Evolutionary conservation across 2,113 vertebrate species (phyloP).

Genomic region (Grammatotria lemairii): DNA sequence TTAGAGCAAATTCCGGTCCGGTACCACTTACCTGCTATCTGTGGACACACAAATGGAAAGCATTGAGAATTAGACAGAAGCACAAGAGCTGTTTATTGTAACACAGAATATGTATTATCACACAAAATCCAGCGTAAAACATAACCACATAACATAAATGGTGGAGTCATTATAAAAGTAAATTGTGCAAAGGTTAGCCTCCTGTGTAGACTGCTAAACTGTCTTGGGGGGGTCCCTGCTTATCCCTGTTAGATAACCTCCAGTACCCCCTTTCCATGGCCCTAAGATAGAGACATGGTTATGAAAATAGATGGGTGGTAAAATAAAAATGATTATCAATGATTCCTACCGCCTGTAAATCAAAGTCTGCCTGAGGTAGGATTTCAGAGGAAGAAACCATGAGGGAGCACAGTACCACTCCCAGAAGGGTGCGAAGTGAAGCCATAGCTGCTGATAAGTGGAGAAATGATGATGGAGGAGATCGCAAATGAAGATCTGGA

Average conservation of each 20-base stretch:
- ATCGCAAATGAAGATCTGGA: neutral
- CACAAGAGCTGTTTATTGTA: neutral
- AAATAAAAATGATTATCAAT: neutral
- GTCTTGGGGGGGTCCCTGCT: neutral
- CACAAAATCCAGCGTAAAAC: neutral
- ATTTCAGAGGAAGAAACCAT: slow-evolving; percentile 14
- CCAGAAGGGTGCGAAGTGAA: slow-evolving; percentile 24
- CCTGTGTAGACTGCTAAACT: neutral
- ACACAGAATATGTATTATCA: neutral
- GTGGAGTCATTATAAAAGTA: neutral
- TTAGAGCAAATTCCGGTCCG: slow-evolving; percentile 75
- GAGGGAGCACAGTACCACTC: slow-evolving; percentile 37
- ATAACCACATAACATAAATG: neutral
- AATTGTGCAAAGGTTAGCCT: neutral
- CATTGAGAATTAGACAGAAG: neutral
- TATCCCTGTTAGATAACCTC: slow-evolving; percentile 16
- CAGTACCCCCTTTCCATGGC: neutral
- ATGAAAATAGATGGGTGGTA: neutral
- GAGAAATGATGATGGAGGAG: neutral
- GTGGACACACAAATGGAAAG: neutral
- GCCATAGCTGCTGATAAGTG: slow-evolving; percentile 28
- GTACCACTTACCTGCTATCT: slow-evolving; percentile 83
- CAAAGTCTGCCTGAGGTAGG: slow-evolving; percentile 63
- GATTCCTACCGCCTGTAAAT: slow-evolving; percentile 72
- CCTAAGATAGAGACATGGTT: neutral